Conservation (phyloP, 2,888 invertebrate species). For the Brachyptera putata region DNA sequence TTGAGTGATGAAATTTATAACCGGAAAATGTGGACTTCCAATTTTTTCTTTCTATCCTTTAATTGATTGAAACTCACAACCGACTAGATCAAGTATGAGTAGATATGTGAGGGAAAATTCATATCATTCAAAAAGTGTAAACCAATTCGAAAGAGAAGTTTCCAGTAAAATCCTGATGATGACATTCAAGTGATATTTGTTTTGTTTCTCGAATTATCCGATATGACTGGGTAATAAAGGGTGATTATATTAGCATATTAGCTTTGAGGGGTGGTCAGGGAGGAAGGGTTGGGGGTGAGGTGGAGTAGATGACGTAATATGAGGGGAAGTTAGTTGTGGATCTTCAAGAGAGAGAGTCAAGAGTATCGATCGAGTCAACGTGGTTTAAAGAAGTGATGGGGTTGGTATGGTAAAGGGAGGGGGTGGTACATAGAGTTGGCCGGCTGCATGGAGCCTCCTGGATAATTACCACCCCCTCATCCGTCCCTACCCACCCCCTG, state of each 20-base stretch:
- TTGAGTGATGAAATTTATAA: no score
- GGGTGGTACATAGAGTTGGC: constrained; percentile 3
- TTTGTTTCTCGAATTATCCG: neutral
- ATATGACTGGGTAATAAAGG: neutral
- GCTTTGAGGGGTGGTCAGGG: neutral
- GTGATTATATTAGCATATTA: neutral
- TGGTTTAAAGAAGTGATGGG: constrained; percentile 8
- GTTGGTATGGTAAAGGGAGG: constrained; percentile 1
- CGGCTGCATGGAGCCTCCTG: constrained; percentile 25
- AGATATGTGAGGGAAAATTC: no score
- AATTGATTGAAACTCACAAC: no score
- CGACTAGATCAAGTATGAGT: no score
- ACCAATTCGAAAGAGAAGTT: no score
- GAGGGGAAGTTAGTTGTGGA: constrained; percentile 20
- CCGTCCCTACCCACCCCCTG: constrained; percentile 1
- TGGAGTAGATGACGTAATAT: constrained; percentile 22
- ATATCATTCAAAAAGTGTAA: no score
- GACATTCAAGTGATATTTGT: neutral
- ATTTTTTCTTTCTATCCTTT: no score
- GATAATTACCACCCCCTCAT: constrained; percentile 30
- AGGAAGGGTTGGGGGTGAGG: neutral
- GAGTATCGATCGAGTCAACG: constrained; percentile 28
- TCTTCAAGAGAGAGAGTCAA: constrained; percentile 26
- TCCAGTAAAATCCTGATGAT: no score
- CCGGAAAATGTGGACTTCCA: no score